These are phyloP conservation scores for Reticulitermes speratus DNA, from an alignment of 1,140 invertebrate genomes.

Conservation along the genomic window DNA sequence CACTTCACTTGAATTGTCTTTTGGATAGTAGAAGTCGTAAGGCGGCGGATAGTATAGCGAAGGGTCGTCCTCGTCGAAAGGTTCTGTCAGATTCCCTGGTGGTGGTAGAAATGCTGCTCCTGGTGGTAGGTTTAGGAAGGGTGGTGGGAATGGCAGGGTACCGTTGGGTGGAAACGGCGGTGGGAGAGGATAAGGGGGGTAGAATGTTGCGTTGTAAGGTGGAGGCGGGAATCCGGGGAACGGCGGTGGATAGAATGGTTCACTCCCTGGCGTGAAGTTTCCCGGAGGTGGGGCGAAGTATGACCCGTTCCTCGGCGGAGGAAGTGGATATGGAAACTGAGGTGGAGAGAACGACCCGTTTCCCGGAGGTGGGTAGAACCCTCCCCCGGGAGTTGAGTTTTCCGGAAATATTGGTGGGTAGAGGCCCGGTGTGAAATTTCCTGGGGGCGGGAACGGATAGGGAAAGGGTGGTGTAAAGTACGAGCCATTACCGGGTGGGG, in stretches of 20 bases:
- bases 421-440: conserved; percentile 35
- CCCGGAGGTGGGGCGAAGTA: conserved; percentile 45
- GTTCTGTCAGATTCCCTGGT: conserved; percentile 67
- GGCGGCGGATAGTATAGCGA: conserved; percentile 86
- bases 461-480: conserved; percentile 54
- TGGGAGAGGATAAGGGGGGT: conserved; percentile 37
- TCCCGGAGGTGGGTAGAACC: conserved; percentile 39
- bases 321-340: conserved; percentile 39
- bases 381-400: conserved; percentile 61
- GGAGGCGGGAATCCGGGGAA: conserved; percentile 44
- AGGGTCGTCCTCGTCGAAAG: conserved; percentile 83
- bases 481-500: conserved; percentile 53
- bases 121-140: conserved; percentile 55
- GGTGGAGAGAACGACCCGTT: conserved; percentile 31
- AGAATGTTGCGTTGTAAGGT: conserved; percentile 41
- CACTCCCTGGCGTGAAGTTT: conserved; percentile 61
- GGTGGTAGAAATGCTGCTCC: conserved; percentile 68
- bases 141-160: conserved; percentile 36
- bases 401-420: conserved; percentile 44
- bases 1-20: conserved; percentile 66
- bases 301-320: conserved; percentile 29
- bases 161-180: conserved; percentile 18
- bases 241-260: conserved; percentile 57
- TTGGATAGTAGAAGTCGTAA: conserved; percentile 80
- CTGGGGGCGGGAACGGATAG: conserved; percentile 47